Base-by-base conservation (phyloP, 2,113 vertebrate species). In the Cyanoderma ruficeps region DNA sequence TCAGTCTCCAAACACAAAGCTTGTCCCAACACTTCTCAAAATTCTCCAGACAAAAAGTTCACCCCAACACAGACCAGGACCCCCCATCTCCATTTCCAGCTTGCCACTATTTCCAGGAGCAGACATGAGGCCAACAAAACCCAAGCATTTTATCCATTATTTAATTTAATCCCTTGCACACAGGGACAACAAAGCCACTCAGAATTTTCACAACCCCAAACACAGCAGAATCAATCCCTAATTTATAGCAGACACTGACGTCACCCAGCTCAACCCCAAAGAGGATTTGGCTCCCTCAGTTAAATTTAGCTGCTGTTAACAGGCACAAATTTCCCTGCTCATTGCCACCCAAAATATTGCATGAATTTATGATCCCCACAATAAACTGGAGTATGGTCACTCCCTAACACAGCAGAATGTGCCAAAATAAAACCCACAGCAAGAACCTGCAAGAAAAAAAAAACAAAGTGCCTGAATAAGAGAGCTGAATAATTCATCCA, bases 261-360 rank as follows among this genome's bases (percentile, higher is more conserved):
- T 91, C 90, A 96, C 39, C 37, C 57, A 55, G 39, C 68, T 81
- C 19, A 24, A 44, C 9, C 27, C 22, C 74, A 22, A 14, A 41
- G 44, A 63, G 3, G 14, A 71, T 13, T 6, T 35, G 83, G 65
- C 49, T 76, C 47, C n/a, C 8, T 3, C 42, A 80, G 96, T 83
- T 95, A 96, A 93, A 86, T 96, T 81, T 90, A 96, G 89, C 71
- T 23, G 70, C 30, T 31, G 76, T 10, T 91, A 92, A 88, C 77
- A 90, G 85, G 90, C 91, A 68, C 42, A 67, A 42, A 35, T 95
- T 92, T 93, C 70, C 52, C n/a, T 37, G 64, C 22, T 81, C 13
- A 68, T 10, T 57, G 64, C 42, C 31, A 16, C 21, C 7, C 50
- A 17, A 78, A 78, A 52, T 19, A 57, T 14, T 57, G 42, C 22